A percentile compares a stretch with the other conserved stretches of the same genome.
phyloP scores from a whole-genome alignment of 2,113 vertebrate genomes.

The Hydrochoerus hydrochaeris region DNA sequence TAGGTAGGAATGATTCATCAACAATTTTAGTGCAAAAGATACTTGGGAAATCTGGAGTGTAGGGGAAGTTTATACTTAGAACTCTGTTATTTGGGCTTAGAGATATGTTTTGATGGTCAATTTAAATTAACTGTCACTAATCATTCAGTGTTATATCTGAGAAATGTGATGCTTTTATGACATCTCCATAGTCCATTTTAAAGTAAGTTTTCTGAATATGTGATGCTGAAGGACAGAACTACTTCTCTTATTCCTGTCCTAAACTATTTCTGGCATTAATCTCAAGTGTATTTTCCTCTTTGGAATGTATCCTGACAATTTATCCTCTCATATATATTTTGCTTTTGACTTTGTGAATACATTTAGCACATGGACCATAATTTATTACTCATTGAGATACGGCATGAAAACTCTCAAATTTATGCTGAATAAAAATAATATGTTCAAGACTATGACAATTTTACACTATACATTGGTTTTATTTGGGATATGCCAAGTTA shows the following conservation, averaged over 20 bases:
- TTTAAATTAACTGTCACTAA: background rate
- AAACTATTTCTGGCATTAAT: background rate
- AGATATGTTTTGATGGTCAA: background rate
- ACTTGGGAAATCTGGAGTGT: conserved; percentile 5
- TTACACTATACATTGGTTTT: conserved; percentile 11
- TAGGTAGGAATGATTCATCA: background rate
- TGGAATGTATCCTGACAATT: background rate
- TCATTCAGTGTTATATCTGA: conserved; percentile 26
- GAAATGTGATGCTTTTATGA: background rate
- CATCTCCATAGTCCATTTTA: background rate
- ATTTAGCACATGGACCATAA: background rate
- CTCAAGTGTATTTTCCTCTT: background rate
- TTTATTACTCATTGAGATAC: conserved; percentile 5
- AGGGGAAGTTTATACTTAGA: background rate
- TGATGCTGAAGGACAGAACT: background rate
- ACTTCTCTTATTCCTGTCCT: background rate
- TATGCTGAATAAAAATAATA: background rate
- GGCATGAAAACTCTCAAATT: background rate
- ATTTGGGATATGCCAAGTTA: background rate
- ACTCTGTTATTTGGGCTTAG: background rate
- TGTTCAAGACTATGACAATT: conserved; percentile 46
- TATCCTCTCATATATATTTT: background rate
- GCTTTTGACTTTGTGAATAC: background rate
- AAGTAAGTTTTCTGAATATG: conserved; percentile 24
- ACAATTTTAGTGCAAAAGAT: background rate